Evolutionary conservation across 2,113 vertebrate genomes (phyloP), one percentile per base, ranked within the genome.

Genomic region (Hypomesus transpacificus): DNA sequence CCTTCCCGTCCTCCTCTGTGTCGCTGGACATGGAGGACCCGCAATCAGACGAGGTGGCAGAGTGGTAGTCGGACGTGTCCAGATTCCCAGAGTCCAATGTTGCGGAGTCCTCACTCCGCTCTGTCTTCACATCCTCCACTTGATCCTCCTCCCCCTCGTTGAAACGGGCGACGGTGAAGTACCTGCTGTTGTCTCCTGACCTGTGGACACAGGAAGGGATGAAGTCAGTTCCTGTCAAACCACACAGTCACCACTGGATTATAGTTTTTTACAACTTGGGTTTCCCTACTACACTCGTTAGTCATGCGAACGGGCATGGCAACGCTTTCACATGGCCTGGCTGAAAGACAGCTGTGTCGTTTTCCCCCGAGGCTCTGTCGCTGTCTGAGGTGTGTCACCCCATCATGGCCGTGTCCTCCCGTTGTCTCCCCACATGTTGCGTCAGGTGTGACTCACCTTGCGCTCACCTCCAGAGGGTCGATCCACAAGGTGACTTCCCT

Each of bases 391-490:
- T 56, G 8, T 56, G 53, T 56, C 53, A 56, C 16, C 9, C 39
- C 9, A 9, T 46, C 39, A 9, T 46, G 9, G 39, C 39, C 9
- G 39, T 7, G 2, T 9, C 39, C 39, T 13, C 39, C 39, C 9
- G 13, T 46, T 11, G 39, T 39, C 34, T 39, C 3, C 7, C 34
- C 34, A 31, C 28, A 39, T 39, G 3, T 8, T 39, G 34, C 34
- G 34, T 11, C 5, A 46, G 1, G 56, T 0, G 52, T 87, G 85
- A 90, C 90, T 90, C 89, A 94, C 92, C 92, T 86, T 1, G 81
- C 92, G 50, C 85, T 93, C 69, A 94, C 92, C 78, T 93, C 91
- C 82, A 87, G 75, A 0, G 92, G 92, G 77, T 94, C 92, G n/a
- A 94, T 91, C 92, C 92, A 94, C 56, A 94, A 61, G 0, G 92